Evolutionary conservation across 2,888 invertebrate genomes (phyloP), one percentile per base, ranked within the genome.

Genomic region (Drosophila antonietae): DNA sequence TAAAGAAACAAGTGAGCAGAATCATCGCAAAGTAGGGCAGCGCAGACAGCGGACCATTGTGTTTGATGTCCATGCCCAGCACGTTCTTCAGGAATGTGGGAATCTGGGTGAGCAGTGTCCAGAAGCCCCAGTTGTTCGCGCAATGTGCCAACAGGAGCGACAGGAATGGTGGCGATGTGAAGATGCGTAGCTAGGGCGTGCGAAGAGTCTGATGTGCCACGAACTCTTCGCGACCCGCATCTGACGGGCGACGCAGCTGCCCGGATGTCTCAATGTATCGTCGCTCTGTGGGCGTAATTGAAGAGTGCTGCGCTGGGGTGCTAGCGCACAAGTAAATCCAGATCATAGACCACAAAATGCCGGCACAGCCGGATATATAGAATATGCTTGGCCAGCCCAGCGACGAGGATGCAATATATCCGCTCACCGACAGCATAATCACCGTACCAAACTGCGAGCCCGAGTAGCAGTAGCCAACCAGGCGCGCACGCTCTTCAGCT

Each of bases 41-140:
- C 0, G 94, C 94, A 1, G 94, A 94, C 1, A 94, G 86, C 2
- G 92, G 74, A 1, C 94, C 94, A 78, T 93, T 94, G 94, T 95
- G 95, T 94, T 78, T 94, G 93, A 97, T 95, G 75, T 97, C 94
- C 80, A 95, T 96, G 49, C 94, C 93, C 10, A 97, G 94, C 5
- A 96, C 95, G 58, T 94, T 94, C 75, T 94, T 94, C 93, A 96
- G 94, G 87, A 95, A 96, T 0, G 94, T 94, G 0, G 96, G 96
- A 82, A 95, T 95, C 90, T 96, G 95, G 0, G 95, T 95, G 72
- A 96, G 93, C 15, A 96, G 92, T 0, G 95, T 95, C 95, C 95
- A 95, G 89, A 95, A 96, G 6, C 96, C 96, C 96, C 96, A 96
- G 88, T 95, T 95, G 82, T 95, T 95, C 5, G 95, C 94, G 64